These are phyloP conservation scores for Drosophila melanocephala DNA, from an alignment of 2,888 invertebrate species.

Conservation along the genomic window DNA sequence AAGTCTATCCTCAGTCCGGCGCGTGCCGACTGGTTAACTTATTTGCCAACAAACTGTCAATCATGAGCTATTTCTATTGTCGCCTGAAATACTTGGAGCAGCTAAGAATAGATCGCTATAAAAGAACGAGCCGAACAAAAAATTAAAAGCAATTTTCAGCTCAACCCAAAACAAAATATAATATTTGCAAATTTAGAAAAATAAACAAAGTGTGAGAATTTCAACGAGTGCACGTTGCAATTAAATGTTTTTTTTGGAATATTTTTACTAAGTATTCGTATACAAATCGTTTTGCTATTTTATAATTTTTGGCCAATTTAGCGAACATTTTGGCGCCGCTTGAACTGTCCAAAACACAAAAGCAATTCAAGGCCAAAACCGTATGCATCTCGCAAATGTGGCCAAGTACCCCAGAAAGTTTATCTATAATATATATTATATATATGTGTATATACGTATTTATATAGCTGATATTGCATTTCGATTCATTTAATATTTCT, in stretches of 20 bases:
- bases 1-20: not conserved
- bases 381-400: constrained; percentile 63
- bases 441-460: constrained; percentile 10
- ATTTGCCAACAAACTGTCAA: constrained; percentile 32
- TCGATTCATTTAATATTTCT: constrained; percentile 34
- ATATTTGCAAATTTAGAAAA: constrained; percentile 14
- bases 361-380: constrained; percentile 62
- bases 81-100: constrained; percentile 3
- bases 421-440: constrained; percentile 12
- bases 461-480: constrained; percentile 41
- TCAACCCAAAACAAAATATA: constrained; percentile 4
- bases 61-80: constrained; percentile 12
- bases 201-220: constrained; percentile 20
- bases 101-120: constrained; percentile 25
- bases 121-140: not conserved
- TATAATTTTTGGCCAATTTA: constrained; percentile 23
- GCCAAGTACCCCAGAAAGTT: constrained; percentile 56
- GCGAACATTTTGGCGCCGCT: constrained; percentile 25
- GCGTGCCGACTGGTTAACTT: constrained; percentile 1
- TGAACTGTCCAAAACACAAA: constrained; percentile 52
- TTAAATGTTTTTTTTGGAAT: constrained; percentile 31
- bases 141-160: constrained; percentile 4
- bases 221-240: constrained; percentile 49
- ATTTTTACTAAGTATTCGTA: constrained; percentile 1
- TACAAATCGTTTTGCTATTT: constrained; percentile 35